Percentiles rank a stretch among this genome's conserved stretches.
phyloP scores from a whole-genome alignment of 30 jellyfish, hydroid and myxozoan species.

The Chrysaora quinquecirrha region DNA sequence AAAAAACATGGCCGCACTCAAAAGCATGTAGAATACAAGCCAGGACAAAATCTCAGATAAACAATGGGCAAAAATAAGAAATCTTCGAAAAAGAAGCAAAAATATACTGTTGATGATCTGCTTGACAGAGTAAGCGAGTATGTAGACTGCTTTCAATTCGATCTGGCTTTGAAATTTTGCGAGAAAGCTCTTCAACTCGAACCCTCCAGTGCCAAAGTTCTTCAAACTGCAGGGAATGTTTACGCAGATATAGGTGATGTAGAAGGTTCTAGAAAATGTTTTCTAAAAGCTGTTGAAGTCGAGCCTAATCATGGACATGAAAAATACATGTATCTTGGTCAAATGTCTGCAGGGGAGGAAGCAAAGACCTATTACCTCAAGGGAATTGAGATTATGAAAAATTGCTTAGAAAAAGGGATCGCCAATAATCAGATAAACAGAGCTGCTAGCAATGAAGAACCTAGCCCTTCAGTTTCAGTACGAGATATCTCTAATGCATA shows the following conservation, averaged over 20 bases:
- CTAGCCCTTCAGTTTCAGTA: not conserved
- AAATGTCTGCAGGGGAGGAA: slow-evolving; percentile 80
- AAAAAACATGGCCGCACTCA: not conserved
- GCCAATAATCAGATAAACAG: not conserved
- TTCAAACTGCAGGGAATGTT: slow-evolving; percentile 84
- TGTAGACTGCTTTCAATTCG: slow-evolving; percentile 87
- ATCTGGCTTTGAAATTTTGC: slow-evolving; percentile 89
- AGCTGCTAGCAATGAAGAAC: not conserved
- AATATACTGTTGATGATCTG: slow-evolving; percentile 84
- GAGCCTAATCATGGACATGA: slow-evolving; percentile 84
- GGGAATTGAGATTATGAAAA: slow-evolving; percentile 86
- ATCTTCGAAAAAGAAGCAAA: not conserved
- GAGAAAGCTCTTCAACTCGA: slow-evolving; percentile 82
- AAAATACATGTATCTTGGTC: slow-evolving; percentile 95
- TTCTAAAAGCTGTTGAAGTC: slow-evolving; percentile 77
- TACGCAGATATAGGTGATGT: slow-evolving; percentile 88
- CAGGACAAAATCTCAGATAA: not conserved
- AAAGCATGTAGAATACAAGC: not conserved
- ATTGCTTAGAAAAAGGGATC: slow-evolving; percentile 9
- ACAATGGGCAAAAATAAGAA: slow-evolving; percentile 34
- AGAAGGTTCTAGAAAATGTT: slow-evolving; percentile 57
- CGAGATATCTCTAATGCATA: slow-evolving; percentile 82
- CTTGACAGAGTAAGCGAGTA: slow-evolving; percentile 66
- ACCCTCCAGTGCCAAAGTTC: slow-evolving; percentile 60
- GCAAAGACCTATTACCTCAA: slow-evolving; percentile 83